Percentiles rank a stretch among this genome's conserved stretches.
phyloP scores from a whole-genome alignment of 2,113 vertebrate genomes.

The Mesembrinibis cayennensis region DNA sequence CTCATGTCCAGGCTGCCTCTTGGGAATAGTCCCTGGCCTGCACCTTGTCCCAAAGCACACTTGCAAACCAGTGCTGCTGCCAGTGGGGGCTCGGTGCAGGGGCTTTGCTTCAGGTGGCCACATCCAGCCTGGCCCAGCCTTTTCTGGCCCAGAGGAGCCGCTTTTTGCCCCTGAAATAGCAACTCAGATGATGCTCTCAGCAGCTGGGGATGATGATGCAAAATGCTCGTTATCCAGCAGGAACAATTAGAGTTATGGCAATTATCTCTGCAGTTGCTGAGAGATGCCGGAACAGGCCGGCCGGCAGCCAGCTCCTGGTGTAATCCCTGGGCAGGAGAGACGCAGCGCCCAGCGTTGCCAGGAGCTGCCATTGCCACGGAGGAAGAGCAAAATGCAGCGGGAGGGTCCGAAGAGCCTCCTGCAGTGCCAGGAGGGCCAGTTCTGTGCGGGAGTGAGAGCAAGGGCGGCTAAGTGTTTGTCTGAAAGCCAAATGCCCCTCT shows the following conservation, averaged over 20 bases:
- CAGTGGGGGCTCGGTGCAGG: accelerated
- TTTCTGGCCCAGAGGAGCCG: not conserved
- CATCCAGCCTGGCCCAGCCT: slow-evolving; percentile 14
- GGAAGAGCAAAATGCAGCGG: not conserved
- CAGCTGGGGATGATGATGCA: slow-evolving; percentile 50
- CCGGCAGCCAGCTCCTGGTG: not conserved
- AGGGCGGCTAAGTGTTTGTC: not conserved
- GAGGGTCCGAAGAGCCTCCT: not conserved
- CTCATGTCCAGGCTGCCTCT: not conserved
- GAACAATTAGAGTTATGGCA: slow-evolving; percentile 62
- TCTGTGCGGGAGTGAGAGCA: accelerated
- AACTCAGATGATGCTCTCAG: slow-evolving; percentile 1
- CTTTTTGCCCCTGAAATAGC: slow-evolving; percentile 48
- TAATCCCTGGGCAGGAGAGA: not conserved
- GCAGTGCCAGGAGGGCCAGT: not conserved
- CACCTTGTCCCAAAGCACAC: not conserved
- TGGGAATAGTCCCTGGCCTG: not conserved
- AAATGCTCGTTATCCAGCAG: slow-evolving; percentile 60
- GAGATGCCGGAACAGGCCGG: not conserved
- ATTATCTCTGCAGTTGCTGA: slow-evolving; percentile 51
- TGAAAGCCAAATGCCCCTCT: not conserved
- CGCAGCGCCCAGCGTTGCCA: not conserved
- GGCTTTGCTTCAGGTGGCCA: not conserved
- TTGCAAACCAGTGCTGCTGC: accelerated
- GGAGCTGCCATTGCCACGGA: not conserved